phyloP scores from a whole-genome alignment of 2,888 invertebrate genomes.

The Lampropteryx suffumata region DNA sequence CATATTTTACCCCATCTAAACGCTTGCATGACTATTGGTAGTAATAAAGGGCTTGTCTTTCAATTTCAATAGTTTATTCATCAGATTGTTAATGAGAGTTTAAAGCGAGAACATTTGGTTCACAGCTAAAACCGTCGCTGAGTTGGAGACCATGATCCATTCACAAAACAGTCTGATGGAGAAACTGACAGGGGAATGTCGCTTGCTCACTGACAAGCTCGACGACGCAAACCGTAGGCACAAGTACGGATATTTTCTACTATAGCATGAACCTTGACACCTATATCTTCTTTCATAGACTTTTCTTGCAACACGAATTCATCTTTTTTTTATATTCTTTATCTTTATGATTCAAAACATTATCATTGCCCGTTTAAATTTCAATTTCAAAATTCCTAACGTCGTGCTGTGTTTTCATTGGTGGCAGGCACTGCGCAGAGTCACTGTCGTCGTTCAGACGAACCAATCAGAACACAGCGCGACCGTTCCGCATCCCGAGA shows the following conservation, averaged over 20 bases:
- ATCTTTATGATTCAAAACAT: conserved; percentile 42
- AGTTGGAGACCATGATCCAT: conserved; percentile 94
- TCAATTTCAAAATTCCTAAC: conserved; percentile 60
- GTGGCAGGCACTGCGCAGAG: conserved; percentile 82
- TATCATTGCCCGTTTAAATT: conserved; percentile 71
- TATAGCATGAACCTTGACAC: conserved; percentile 58
- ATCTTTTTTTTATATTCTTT: conserved; percentile 11
- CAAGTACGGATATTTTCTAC: conserved; percentile 87
- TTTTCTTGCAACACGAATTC: conserved; percentile 36
- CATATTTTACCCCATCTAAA: conserved; percentile 77
- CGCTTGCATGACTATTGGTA: conserved; percentile 68
- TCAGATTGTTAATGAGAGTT: conserved; percentile 79
- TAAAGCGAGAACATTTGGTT: conserved; percentile 80
- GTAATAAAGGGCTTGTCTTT: conserved; percentile 70
- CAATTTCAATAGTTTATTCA: conserved; percentile 86
- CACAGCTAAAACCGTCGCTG: conserved; percentile 93
- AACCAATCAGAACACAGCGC: conserved; percentile 83
- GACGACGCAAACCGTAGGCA: conserved; percentile 94
- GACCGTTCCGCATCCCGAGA: conserved; percentile 73
- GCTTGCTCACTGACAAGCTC: conserved; percentile 93
- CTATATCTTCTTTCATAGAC: conserved; percentile 37
- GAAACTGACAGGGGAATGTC: conserved; percentile 95
- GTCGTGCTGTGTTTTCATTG: conserved; percentile 84
- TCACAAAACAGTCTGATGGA: conserved; percentile 96
- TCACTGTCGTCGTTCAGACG: conserved; percentile 80